These are phyloP conservation scores for Lutraria lutraria DNA, from an alignment of 2,888 invertebrate genomes.

Conservation along the genomic window DNA sequence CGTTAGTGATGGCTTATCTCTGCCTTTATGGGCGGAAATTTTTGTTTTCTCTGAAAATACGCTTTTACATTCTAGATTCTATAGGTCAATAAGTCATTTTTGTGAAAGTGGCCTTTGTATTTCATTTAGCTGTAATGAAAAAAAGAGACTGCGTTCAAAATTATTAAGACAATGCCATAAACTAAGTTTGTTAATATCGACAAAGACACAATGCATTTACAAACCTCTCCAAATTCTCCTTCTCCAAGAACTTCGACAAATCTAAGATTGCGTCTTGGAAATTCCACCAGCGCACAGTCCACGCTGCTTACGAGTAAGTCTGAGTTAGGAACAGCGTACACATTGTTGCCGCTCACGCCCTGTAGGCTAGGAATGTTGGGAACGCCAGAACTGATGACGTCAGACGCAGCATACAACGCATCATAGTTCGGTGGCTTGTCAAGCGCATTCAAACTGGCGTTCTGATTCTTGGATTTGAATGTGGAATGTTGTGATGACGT, in stretches of 20 bases:
- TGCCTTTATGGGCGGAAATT: no score
- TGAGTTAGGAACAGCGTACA: conserved; percentile 88
- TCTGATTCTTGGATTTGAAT: conserved; percentile 62
- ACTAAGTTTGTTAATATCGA: no score
- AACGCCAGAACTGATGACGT: conserved; percentile 82
- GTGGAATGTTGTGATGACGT: conserved; percentile 71
- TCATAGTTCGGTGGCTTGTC: conserved; percentile 83
- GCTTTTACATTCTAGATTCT: no score
- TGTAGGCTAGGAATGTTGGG: conserved; percentile 84
- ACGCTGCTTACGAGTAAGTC: conserved; percentile 83
- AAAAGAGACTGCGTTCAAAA: no score
- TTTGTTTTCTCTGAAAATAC: no score
- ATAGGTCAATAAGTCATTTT: no score
- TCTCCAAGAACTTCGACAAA: conserved; percentile 96
- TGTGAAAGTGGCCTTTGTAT: no score
- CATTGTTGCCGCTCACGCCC: conserved; percentile 87
- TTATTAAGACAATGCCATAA: no score
- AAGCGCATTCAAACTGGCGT: conserved; percentile 69
- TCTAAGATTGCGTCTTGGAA: conserved; percentile 93
- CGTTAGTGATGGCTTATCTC: no score
- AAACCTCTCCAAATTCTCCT: conserved; percentile 95
- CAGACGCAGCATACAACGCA: conserved; percentile 83
- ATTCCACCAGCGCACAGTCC: conserved; percentile 91
- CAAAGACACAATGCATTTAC: not conserved
- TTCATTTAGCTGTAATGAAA: no score